Evolutionary conservation across 2,888 invertebrate genomes (phyloP), one percentile per base, ranked within the genome.

Genomic region (Lysandra coridon): DNA sequence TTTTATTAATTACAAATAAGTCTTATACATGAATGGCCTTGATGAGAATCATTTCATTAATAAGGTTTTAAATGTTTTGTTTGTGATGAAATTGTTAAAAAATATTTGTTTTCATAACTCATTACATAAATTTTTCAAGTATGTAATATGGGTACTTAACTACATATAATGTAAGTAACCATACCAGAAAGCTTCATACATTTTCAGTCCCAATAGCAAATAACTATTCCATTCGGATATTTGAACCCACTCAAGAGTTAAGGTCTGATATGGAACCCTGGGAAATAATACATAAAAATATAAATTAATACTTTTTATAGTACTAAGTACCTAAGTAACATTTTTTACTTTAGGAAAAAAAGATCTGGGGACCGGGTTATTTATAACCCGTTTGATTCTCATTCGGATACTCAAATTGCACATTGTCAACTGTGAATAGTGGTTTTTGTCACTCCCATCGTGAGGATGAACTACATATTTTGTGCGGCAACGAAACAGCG

Each of bases 21-120:
- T 69, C 69, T 37, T 69, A 69, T 69, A 69, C 1, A 69, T 69
- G 69, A 37, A 69, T 69, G 69, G 69, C 14, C 7, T 23, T 23
- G 4, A 62, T 23, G 7, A 23, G 23, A 23, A 62, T 62, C 7
- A 62, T 23, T 62, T 62, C 57, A n/a, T 62, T n/a, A 62, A 17
- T 62, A n/a, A n/a, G 17, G 17, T 57, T 57, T 17, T 17, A 17
- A 57, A 57, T 53, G 14, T 12, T 62, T 62, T 53, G 1, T 3
- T 62, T 62, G 60, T 62, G 60, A 62, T 62, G 62, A 62, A 62
- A 62, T 62, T 62, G 23, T 23, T 17, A 57, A 57, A 49, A 57
- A 57, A 57, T 57, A 57, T 17, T 17, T 17, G 57, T 57, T 57
- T 1, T 57, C 57, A 57, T 57, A 17, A 17, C 17, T 57, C 2